These are phyloP conservation scores for Beaufortia kweichowensis DNA, from an alignment of 2,113 vertebrate species.

Conservation along the genomic window DNA sequence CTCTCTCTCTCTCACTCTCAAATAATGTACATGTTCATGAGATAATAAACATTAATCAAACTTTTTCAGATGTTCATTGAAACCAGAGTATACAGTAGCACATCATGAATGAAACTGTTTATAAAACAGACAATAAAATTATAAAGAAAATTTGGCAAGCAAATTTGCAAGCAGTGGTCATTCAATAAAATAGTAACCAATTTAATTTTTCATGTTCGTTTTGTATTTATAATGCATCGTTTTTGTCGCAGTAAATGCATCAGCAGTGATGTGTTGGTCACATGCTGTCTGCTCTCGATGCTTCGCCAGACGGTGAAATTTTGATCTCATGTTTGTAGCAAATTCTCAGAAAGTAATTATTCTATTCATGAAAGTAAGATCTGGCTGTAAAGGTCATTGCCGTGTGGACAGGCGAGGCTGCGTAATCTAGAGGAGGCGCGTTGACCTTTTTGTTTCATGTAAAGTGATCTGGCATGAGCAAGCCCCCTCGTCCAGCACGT, in stretches of 20 bases:
- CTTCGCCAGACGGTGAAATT: background rate
- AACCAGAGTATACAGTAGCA: no score
- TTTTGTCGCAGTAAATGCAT: background rate
- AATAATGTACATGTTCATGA: no score
- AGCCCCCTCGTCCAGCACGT: background rate
- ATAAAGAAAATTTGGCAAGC: no score
- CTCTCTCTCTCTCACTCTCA: no score
- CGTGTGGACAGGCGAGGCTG: slow-evolving; percentile 8
- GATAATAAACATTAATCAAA: no score
- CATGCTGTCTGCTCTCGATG: background rate
- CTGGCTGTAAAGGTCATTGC: slow-evolving; percentile 33
- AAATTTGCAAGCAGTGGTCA: no score
- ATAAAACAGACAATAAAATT: no score
- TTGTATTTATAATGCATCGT: no score
- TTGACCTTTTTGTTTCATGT: slow-evolving; percentile 49
- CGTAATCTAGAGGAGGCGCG: slow-evolving; percentile 37
- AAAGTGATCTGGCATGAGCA: slow-evolving; percentile 43
- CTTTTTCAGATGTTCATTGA: no score
- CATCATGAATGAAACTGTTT: no score
- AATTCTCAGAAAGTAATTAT: slow-evolving; percentile 23
- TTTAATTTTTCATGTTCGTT: no score
- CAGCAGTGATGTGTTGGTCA: background rate
- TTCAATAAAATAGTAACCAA: no score
- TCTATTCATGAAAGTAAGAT: slow-evolving; percentile 36
- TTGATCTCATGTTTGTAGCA: background rate